Percentiles rank a stretch among this genome's conserved stretches.
These are phyloP conservation scores for Lepidochrysops patricia DNA, from an alignment of 2,888 invertebrate species.

Conservation along the genomic window DNA sequence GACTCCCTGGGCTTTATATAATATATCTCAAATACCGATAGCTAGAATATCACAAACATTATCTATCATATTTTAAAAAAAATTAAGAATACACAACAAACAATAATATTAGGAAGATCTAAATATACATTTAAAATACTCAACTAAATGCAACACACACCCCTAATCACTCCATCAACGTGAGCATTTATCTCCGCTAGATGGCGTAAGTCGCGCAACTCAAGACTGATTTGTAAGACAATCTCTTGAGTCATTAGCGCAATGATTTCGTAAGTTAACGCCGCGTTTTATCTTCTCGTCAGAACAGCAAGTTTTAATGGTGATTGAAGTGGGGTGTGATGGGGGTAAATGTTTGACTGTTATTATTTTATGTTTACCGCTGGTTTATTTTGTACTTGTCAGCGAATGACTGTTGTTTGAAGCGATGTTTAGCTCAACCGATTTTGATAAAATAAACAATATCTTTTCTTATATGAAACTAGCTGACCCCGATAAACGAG, in stretches of 20 bases:
- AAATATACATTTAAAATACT: neutral
- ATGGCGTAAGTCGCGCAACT: neutral
- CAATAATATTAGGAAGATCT: no score
- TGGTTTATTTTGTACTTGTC: neutral
- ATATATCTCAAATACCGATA: no score
- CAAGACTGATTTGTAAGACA: conserved; percentile 14
- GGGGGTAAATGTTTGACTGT: neutral
- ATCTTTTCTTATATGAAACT: no score
- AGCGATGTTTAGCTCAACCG: no score
- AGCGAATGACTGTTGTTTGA: no score
- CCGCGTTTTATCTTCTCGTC: conserved; percentile 48
- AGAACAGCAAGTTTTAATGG: conserved; percentile 50
- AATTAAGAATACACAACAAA: no score
- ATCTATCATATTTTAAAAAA: no score
- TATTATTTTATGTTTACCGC: neutral
- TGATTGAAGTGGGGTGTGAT: conserved; percentile 35
- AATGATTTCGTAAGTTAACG: conserved; percentile 32
- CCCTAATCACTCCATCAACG: neutral
- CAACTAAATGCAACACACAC: no score
- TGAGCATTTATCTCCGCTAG: neutral
- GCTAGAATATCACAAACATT: no score
- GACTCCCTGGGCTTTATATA: no score
- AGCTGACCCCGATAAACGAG: no score
- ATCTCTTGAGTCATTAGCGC: conserved; percentile 14
- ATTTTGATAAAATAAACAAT: no score